These are phyloP conservation scores for Coremacera marginata DNA, from an alignment of 2,888 invertebrate species.

Conservation along the genomic window DNA sequence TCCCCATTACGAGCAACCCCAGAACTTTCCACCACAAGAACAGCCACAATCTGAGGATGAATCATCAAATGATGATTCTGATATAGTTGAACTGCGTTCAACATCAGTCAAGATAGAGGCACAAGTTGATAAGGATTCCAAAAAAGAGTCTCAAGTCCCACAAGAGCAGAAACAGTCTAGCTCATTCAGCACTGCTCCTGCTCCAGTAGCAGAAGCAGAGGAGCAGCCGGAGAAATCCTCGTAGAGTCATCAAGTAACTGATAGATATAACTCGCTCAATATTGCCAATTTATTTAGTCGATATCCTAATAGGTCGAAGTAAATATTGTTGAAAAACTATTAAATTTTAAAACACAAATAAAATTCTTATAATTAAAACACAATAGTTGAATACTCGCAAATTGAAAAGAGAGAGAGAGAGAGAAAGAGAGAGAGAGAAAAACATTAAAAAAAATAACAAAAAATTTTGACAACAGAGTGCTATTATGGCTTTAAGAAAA, in stretches of 20 bases:
- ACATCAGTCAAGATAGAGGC: slow-evolving; percentile 44
- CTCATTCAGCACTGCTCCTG: slow-evolving; percentile 51
- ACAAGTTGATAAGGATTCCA: slow-evolving; percentile 46
- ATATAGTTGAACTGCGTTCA: slow-evolving; percentile 42
- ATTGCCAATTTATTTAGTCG: too few relatives aligned
- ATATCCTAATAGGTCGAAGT: too few relatives aligned
- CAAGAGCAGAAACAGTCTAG: background rate
- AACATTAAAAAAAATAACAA: too few relatives aligned
- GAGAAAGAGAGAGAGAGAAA: too few relatives aligned
- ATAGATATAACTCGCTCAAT: too few relatives aligned
- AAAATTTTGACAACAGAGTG: too few relatives aligned
- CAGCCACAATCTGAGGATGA: background rate
- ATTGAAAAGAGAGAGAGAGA: too few relatives aligned
- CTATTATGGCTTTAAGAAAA: too few relatives aligned
- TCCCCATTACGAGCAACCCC: slow-evolving; percentile 13
- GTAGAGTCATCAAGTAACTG: background rate
- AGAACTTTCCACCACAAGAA: background rate
- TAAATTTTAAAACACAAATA: too few relatives aligned
- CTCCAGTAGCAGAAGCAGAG: slow-evolving; percentile 51
- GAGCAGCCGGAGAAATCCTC: slow-evolving; percentile 47
- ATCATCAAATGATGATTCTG: background rate
- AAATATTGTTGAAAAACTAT: too few relatives aligned
- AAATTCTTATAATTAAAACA: too few relatives aligned
- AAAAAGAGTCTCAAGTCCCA: slow-evolving; percentile 41
- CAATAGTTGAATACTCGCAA: too few relatives aligned